Percentiles rank a stretch among this genome's conserved stretches.
Conservation (phyloP, 2,888 invertebrate species). For the Liodrosophila aerea region DNA sequence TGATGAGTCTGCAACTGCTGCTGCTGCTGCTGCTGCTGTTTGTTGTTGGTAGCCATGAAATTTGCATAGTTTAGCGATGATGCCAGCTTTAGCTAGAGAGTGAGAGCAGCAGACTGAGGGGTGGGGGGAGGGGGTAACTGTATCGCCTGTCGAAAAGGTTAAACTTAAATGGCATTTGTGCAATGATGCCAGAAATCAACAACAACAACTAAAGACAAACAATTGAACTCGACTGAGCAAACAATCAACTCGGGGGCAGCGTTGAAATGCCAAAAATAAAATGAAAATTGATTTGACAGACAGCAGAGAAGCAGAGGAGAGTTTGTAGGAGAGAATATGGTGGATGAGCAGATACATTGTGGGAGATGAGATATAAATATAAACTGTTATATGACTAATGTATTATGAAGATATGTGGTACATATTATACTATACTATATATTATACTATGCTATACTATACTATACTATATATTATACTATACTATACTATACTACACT, state of each 20-base stretch:
- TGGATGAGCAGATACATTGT: slow-evolving; percentile 21
- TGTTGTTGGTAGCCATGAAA: slow-evolving; percentile 66
- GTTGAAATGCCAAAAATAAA: slow-evolving; percentile 31
- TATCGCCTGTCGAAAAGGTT: slow-evolving; percentile 58
- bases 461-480: too few species aligned
- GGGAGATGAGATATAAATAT: neutral
- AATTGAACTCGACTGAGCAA: slow-evolving; percentile 61
- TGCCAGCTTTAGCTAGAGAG: neutral
- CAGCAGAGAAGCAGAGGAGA: slow-evolving; percentile 1
- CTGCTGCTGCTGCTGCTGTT: too few species aligned
- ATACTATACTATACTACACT: too few species aligned
- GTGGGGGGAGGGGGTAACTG: neutral
- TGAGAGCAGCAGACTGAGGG: neutral
- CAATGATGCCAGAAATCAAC: slow-evolving; percentile 52
- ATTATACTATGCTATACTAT: too few species aligned
- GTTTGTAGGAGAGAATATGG: too few species aligned
- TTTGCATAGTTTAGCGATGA: slow-evolving; percentile 61
- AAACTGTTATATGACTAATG: too few species aligned
- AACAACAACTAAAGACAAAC: slow-evolving; percentile 27
- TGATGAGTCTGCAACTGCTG: slow-evolving; percentile 35
- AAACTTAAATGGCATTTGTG: slow-evolving; percentile 75
- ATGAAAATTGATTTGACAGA: slow-evolving; percentile 38
- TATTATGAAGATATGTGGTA: too few species aligned
- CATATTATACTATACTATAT: too few species aligned
- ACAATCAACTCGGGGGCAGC: slow-evolving; percentile 43